A percentile compares a stretch with the other conserved stretches of the same genome.
phyloP scores from a whole-genome alignment of 1,140 invertebrate species.

The Araneus ventricosus region DNA sequence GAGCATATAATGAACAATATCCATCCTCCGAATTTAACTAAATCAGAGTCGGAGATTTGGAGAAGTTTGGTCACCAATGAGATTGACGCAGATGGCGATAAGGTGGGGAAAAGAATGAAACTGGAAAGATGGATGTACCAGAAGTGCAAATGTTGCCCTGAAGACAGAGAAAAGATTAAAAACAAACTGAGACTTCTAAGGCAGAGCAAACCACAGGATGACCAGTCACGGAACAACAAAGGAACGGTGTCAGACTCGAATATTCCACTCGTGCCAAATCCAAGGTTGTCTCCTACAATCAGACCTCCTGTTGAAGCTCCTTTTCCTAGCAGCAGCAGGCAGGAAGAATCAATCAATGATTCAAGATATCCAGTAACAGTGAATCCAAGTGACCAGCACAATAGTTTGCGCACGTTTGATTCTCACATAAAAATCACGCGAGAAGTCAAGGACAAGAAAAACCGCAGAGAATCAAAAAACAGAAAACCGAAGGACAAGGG shows the following conservation, averaged over 20 bases:
- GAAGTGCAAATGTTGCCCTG: neutral
- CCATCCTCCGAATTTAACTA: neutral
- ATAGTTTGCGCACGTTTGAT: neutral
- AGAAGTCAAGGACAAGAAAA: neutral
- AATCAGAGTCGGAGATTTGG: neutral
- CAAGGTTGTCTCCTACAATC: neutral
- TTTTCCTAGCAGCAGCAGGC: neutral
- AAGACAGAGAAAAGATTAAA: neutral
- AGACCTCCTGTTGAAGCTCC: neutral
- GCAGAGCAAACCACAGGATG: too few species aligned
- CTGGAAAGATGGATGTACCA: slow-evolving; percentile 47
- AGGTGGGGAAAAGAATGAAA: slow-evolving; percentile 41
- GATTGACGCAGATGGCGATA: slow-evolving; percentile 35
- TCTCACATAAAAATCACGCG: neutral
- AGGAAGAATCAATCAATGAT: neutral
- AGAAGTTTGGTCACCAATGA: neutral
- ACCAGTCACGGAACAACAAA: neutral
- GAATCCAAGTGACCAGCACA: neutral
- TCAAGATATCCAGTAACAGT: neutral
- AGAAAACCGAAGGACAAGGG: neutral
- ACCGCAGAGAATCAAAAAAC: neutral
- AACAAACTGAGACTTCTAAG: neutral
- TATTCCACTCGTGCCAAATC: neutral
- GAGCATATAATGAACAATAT: neutral
- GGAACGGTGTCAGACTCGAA: neutral